Evolutionary conservation across 2,113 vertebrate genomes (phyloP).

Genomic region (Nasalis larvatus): DNA sequence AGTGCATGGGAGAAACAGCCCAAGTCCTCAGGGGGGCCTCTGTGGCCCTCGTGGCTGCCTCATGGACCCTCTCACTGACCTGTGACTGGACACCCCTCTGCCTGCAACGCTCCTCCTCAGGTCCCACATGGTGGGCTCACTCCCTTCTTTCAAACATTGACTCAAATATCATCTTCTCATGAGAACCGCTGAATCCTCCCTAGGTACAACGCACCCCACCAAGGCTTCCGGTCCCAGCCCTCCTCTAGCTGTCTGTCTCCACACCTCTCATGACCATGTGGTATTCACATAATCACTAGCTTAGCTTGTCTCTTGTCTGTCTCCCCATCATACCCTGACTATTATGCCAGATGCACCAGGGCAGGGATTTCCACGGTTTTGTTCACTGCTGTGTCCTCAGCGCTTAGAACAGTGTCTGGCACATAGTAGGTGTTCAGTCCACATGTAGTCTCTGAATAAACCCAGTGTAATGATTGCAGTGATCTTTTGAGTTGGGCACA

Average conservation of each 20-base stretch:
- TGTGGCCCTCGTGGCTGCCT: fast-evolving
- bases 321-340: background rate
- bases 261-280: fast-evolving
- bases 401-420: background rate
- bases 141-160: too few species aligned
- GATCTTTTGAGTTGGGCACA: background rate
- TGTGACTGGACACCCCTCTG: fast-evolving
- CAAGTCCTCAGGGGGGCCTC: fast-evolving
- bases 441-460: background rate
- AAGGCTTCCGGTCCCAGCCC: fast-evolving
- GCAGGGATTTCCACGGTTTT: background rate
- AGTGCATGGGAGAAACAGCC: background rate
- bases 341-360: fast-evolving
- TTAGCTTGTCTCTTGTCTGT: background rate
- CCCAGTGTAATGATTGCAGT: fast-evolving
- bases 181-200: background rate
- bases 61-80: too few species aligned
- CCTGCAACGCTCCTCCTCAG: background rate
- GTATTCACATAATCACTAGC: fast-evolving
- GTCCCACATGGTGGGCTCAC: fast-evolving
- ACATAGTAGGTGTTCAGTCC: background rate
- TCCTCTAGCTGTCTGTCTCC: background rate
- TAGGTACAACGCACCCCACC: fast-evolving
- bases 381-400: background rate
- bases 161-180: background rate